Percentiles rank a stretch among this genome's conserved stretches.
Evolutionary conservation across 37 sponge, comb jelly and placozoan genomes (phyloP).

Genomic region (Cliona cf. orientalis): DNA sequence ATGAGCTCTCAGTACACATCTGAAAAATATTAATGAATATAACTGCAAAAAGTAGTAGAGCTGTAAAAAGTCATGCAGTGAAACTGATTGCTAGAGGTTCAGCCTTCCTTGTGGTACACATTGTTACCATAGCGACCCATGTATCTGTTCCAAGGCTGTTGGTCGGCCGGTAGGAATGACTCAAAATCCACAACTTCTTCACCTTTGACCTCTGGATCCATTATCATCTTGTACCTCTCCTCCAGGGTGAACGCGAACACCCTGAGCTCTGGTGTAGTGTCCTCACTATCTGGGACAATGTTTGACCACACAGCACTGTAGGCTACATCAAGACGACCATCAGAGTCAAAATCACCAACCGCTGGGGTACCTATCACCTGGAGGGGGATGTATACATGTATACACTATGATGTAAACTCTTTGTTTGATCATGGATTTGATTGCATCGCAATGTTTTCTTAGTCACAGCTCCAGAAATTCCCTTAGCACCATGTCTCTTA

Average conservation of each 20-base stretch:
- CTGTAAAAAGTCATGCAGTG: no score
- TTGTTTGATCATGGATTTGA: constrained; percentile 16
- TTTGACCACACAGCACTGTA: constrained; percentile 27
- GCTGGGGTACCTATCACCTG: no score
- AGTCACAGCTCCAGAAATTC: no score
- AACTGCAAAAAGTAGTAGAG: no score
- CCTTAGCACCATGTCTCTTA: no score
- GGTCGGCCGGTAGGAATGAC: constrained; percentile 30
- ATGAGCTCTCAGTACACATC: no score
- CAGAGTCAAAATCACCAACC: constrained; percentile 58
- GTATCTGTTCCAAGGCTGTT: constrained; percentile 79
- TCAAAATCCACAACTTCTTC: constrained; percentile 48
- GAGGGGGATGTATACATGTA: no score
- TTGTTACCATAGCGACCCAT: constrained; percentile 66
- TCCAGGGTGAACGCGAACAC: constrained; percentile 37
- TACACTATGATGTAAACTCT: background rate
- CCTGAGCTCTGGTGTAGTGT: no score
- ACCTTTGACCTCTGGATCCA: constrained; percentile 15
- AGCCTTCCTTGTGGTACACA: no score
- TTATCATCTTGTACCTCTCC: constrained; percentile 22
- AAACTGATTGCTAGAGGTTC: no score
- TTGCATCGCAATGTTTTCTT: constrained; percentile 3
- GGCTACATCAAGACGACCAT: constrained; percentile 56
- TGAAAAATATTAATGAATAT: no score
- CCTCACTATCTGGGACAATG: background rate